phyloP scores from a whole-genome alignment of 2,797 vertebrate species.

The Melopsittacus undulatus region DNA sequence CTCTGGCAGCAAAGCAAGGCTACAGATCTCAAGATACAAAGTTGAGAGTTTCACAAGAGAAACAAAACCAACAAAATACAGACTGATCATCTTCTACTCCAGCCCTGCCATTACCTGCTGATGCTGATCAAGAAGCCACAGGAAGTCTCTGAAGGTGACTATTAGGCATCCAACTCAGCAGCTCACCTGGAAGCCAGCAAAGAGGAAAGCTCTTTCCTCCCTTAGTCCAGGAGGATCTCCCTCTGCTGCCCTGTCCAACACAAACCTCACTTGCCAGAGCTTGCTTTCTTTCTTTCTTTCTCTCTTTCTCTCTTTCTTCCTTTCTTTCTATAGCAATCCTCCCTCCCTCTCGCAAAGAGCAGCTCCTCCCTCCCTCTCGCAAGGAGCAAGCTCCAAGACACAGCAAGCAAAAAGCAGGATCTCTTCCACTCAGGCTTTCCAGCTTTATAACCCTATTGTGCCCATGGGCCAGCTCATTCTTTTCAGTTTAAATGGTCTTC shows the following conservation, averaged over 20 bases:
- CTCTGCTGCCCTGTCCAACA: background rate
- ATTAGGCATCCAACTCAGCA: background rate
- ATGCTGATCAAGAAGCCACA: background rate
- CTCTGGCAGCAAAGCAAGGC: background rate
- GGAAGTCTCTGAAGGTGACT: background rate
- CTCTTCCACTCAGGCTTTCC: background rate
- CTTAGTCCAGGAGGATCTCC: background rate
- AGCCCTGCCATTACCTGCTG: background rate
- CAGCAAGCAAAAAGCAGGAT: background rate
- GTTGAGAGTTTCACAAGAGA: background rate
- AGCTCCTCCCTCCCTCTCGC: background rate
- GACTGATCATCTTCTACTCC: background rate
- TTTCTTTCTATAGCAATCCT: too few relatives aligned
- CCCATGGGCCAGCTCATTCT: slow-evolving; percentile 33
- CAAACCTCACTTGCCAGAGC: background rate
- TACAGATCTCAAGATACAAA: background rate
- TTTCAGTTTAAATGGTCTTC: background rate
- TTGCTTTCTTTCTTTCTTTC: too few relatives aligned
- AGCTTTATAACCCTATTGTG: slow-evolving; percentile 16
- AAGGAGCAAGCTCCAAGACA: background rate
- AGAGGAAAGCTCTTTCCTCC: background rate
- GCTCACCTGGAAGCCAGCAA: background rate
- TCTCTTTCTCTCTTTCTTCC: too few relatives aligned
- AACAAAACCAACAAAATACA: rapidly evolving
- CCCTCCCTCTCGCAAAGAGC: too few relatives aligned